These are phyloP conservation scores for Artibeus jamaicensis DNA, from an alignment of 2,797 vertebrate species.

Conservation along the genomic window DNA sequence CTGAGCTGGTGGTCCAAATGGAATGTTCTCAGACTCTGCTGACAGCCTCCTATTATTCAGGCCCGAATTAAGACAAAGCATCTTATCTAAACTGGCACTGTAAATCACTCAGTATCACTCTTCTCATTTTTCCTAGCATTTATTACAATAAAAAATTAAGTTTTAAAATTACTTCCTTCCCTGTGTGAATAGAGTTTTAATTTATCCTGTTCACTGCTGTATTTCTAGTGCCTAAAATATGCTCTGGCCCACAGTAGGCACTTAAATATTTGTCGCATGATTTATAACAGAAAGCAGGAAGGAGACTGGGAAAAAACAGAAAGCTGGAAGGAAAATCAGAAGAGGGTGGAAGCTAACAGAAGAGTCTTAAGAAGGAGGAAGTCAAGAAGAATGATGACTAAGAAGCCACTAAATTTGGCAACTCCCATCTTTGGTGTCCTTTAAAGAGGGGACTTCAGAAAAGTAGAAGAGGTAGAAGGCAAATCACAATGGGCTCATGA, in stretches of 20 bases:
- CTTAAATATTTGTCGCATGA: background rate
- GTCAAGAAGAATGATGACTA: conserved; percentile 38
- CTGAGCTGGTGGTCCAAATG: background rate
- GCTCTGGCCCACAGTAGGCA: background rate
- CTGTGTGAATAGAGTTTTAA: background rate
- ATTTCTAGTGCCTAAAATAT: background rate
- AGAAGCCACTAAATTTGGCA: conserved; percentile 45
- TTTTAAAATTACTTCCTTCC: conserved; percentile 22
- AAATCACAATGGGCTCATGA: background rate
- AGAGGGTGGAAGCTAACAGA: conserved; percentile 5
- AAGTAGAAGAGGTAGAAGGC: background rate
- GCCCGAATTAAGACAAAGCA: conserved; percentile 9
- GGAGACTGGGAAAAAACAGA: background rate
- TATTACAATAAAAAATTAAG: background rate
- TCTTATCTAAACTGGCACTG: background rate
- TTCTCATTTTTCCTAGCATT: conserved; percentile 17
- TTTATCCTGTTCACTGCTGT: background rate
- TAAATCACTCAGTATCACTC: background rate
- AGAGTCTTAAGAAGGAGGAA: conserved; percentile 33
- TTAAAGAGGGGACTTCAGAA: background rate
- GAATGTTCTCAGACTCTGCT: background rate
- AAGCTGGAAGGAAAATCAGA: conserved; percentile 49
- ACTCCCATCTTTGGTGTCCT: conserved; percentile 31
- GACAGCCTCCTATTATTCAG: background rate
- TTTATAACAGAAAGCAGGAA: background rate